phyloP scores from a whole-genome alignment of 2,113 vertebrate genomes.

The Sterna hirundo region DNA sequence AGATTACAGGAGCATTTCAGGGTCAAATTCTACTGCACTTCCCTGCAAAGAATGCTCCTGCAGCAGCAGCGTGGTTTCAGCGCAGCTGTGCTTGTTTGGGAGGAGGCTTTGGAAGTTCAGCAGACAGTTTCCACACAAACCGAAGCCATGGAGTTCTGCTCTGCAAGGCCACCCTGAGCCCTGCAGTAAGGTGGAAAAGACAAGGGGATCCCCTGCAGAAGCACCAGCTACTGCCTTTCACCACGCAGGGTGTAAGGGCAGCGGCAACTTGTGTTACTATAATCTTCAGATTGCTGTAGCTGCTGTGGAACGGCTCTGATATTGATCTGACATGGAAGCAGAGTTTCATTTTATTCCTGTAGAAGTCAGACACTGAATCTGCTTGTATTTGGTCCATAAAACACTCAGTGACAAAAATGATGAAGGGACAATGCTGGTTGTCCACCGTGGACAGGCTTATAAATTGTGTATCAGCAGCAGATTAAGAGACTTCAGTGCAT shows the following conservation, averaged over 20 bases:
- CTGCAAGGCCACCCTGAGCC: not conserved
- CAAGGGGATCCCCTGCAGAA: not conserved
- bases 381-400: not conserved
- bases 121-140: not conserved
- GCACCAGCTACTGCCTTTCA: not conserved
- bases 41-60: not conserved
- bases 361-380: not conserved
- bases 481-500: not conserved
- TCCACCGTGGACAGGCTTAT: not conserved
- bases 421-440: not conserved
- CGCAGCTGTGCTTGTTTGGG: not conserved
- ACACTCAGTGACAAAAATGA: not conserved
- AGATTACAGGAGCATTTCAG: not conserved
- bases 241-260: not conserved
- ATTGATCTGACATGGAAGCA: not conserved
- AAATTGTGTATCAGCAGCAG: not conserved
- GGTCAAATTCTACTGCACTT: not conserved
- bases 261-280: fast-evolving
- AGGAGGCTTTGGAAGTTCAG: not conserved
- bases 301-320: not conserved
- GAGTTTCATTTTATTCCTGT: not conserved
- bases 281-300: not conserved
- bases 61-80: not conserved
- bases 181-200: not conserved
- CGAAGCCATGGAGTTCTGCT: not conserved